phyloP scores from a whole-genome alignment of 1,140 invertebrate species.

The Drosophila sucinea region DNA sequence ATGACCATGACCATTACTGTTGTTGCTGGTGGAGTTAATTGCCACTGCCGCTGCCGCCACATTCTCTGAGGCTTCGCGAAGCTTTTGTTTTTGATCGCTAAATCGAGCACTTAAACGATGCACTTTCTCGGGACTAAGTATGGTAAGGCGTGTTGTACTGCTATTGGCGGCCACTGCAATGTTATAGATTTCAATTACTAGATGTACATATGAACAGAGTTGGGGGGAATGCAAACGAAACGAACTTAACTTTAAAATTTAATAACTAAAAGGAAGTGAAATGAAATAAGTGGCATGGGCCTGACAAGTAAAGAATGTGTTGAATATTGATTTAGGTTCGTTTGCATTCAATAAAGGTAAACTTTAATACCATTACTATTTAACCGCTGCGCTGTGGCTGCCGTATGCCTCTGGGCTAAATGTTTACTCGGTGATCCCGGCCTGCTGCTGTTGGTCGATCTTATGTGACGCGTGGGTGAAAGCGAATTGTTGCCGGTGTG shows the following conservation, averaged over 20 bases:
- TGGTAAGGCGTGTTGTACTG: constrained; percentile 61
- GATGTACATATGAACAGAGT: background rate
- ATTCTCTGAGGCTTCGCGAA: constrained; percentile 53
- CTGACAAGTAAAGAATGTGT: no score
- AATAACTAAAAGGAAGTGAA: no score
- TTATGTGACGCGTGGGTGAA: constrained; percentile 46
- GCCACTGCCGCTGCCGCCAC: constrained; percentile 15
- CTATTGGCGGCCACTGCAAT: constrained; percentile 41
- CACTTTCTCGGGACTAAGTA: constrained; percentile 79
- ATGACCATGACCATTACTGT: constrained; percentile 20
- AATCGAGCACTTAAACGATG: constrained; percentile 76
- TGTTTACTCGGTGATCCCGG: constrained; percentile 65
- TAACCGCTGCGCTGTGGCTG: constrained; percentile 65
- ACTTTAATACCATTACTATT: constrained; percentile 31
- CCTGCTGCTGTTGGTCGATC: constrained; percentile 6
- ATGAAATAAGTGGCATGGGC: no score
- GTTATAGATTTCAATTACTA: background rate
- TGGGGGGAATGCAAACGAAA: background rate
- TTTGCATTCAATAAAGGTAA: no score
- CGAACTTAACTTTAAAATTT: no score
- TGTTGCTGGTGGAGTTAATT: constrained; percentile 8
- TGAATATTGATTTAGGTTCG: background rate
- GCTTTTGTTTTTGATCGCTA: constrained; percentile 73
- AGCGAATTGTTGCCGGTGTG: constrained; percentile 20
- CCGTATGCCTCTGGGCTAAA: constrained; percentile 69